Evolutionary conservation across 2,113 vertebrate species (phyloP).

Genomic region (Anoplopoma fimbria): DNA sequence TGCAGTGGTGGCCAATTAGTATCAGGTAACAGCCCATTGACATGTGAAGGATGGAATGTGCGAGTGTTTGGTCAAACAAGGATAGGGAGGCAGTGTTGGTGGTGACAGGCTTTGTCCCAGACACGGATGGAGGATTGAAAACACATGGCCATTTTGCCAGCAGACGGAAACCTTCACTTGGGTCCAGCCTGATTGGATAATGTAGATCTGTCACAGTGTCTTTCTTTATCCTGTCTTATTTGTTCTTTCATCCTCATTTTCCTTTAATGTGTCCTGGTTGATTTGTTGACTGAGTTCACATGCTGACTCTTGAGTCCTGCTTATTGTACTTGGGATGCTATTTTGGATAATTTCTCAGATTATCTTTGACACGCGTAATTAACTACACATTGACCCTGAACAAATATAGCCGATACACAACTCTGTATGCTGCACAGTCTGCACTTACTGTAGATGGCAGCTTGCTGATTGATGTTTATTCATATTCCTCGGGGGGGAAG

Average conservation of each 20-base stretch:
- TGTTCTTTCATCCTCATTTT: background rate
- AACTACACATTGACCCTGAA: constrained; percentile 17
- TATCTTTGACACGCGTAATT: constrained; percentile 40
- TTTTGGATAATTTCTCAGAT: constrained; percentile 20
- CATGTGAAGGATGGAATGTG: constrained; percentile 80
- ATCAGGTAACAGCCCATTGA: constrained; percentile 79
- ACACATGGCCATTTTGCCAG: constrained; percentile 66
- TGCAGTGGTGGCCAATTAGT: constrained; percentile 78
- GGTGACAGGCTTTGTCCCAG: constrained; percentile 73
- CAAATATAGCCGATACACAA: constrained; percentile 20
- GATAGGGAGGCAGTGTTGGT: constrained; percentile 58
- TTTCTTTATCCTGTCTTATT: background rate
- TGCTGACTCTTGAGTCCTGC: background rate
- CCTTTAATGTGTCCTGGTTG: background rate
- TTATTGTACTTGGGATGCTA: background rate
- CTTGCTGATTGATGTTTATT: constrained; percentile 9
- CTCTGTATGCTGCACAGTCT: background rate
- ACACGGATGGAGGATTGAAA: constrained; percentile 62
- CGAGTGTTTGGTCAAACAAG: constrained; percentile 61
- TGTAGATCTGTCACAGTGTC: background rate
- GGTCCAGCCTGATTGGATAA: constrained; percentile 14
- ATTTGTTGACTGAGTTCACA: constrained; percentile 23
- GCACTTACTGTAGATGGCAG: background rate
- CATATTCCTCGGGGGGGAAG: background rate
- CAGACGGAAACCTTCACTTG: constrained; percentile 64